Base-by-base conservation (phyloP, 2,888 invertebrate species). In the Eulithis prunata region DNA sequence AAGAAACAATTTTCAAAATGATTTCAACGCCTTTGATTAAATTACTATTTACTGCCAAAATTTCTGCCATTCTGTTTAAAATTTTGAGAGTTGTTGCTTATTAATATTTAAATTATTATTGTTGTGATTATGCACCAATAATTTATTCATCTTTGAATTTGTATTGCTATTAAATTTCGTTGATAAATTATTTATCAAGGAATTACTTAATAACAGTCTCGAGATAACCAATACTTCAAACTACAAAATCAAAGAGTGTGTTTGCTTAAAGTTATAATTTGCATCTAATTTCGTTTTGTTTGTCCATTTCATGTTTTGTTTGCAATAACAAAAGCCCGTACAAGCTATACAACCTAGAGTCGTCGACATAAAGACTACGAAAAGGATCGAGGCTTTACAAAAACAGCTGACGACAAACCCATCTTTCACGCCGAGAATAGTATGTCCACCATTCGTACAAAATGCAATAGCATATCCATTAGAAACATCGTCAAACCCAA, bases 321-420 rank as follows among this genome's bases (percentile, higher is more conserved):
- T 92, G 82, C 82, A 82, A 62, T 84, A 80, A 79, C 73, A 77
- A 60, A 94, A 94, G 95, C 95, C 92, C 78, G 93, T 94, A 69
- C 93, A 93, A 89, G 92, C 91, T 51, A 93, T 93, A 71, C 93
- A 93, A 73, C 93, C 93, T 60, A 84, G 93, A 88, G 93, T 94
- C 75, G 87, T 94, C 74, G 88, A 91, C 62, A 87, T 87, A 68
- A 93, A 88, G 75, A 76, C 82, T 3, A 73, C 80, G 0, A 91
- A 91, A 82, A 85, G 87, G 56, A 88, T 91, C 14, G 90, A 87
- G 68, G 79, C 84, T 11, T 79, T 93, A 66, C 91, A 93, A 81
- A 92, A 89, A 71, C 93, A 93, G 76, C 70, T 93, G 74, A 89
- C 90, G 45, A 93, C 92, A 14, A 93, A 93, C 70, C 93, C 93